Percentiles rank a stretch among this genome's conserved stretches.
Conservation (phyloP, 2,113 vertebrate species). For the Chaenocephalus aceratus region DNA sequence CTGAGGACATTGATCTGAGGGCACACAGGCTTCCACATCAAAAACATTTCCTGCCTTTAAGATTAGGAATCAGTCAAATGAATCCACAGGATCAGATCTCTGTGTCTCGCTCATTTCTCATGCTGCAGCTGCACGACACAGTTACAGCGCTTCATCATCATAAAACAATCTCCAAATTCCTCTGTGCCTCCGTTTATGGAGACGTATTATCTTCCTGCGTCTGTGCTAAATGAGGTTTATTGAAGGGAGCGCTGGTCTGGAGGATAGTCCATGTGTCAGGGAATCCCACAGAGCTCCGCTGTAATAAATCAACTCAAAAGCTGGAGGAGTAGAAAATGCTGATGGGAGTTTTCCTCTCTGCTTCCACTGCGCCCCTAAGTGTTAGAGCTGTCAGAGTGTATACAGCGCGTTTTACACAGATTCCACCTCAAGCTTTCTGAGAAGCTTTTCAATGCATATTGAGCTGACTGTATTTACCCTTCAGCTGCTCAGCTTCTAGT, state of each 20-base stretch:
- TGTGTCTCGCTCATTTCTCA: conserved; percentile 11
- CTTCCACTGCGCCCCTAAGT: conserved; percentile 58
- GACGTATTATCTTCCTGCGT: conserved; percentile 8
- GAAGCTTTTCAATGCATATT: conserved; percentile 31
- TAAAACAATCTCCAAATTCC: conserved; percentile 40
- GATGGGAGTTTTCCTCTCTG: conserved; percentile 75
- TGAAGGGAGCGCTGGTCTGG: conserved; percentile 47
- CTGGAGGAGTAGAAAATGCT: conserved; percentile 79
- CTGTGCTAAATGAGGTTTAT: conserved; percentile 42
- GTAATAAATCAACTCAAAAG: conserved; percentile 77
- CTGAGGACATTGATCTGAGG: conserved; percentile 55
- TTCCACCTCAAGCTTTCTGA: conserved; percentile 48
- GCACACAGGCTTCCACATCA: conserved; percentile 33
- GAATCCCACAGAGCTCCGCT: conserved; percentile 72
- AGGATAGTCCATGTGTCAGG: conserved; percentile 64
- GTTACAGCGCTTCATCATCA: conserved; percentile 10
- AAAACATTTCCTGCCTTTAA: conserved; percentile 48
- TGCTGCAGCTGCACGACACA: conserved; percentile 31
- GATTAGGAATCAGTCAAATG: conserved; percentile 44
- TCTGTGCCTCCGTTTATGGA: conserved; percentile 33
- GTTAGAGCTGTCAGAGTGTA: conserved; percentile 63
- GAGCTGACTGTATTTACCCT: conserved; percentile 40
- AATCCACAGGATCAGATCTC: conserved; percentile 55
- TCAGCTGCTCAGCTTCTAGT: conserved; percentile 21
- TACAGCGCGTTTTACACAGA: conserved; percentile 53